These are phyloP conservation scores for Apodemus agrarius DNA, from an alignment of 2,797 vertebrate genomes.

Conservation along the genomic window DNA sequence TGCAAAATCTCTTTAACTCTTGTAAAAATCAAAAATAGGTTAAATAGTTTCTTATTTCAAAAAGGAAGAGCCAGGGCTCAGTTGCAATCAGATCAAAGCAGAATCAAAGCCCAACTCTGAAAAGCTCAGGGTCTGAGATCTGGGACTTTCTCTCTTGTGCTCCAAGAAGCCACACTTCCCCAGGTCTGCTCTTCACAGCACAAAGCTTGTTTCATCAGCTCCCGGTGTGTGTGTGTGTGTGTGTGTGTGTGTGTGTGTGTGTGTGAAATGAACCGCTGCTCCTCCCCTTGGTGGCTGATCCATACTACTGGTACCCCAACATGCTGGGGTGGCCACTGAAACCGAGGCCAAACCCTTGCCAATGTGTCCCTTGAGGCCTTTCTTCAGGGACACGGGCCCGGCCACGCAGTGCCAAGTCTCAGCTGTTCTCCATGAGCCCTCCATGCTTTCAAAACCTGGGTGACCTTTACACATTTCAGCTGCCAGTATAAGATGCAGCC, in stretches of 20 bases:
- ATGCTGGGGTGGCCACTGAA: not conserved
- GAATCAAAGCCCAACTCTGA: not conserved
- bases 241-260: no score
- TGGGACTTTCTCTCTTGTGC: not conserved
- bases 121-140: not conserved
- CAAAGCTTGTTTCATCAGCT: not conserved
- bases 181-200: not conserved
- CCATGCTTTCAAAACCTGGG: no score
- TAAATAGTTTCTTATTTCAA: not conserved
- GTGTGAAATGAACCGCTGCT: not conserved
- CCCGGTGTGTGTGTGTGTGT: no score
- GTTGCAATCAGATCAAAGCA: not conserved
- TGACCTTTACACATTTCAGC: not conserved
- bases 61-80: not conserved
- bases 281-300: not conserved
- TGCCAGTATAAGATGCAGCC: not conserved
- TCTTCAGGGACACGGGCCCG: not conserved
- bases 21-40: not conserved
- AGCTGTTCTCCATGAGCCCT: not conserved
- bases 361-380: not conserved
- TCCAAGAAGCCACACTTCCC: not conserved
- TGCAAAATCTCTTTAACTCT: not conserved
- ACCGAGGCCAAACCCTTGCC: not conserved
- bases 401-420: not conserved
- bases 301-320: not conserved